A percentile compares a stretch with the other conserved stretches of the same genome.
Conservation (phyloP, 2,797 vertebrate genomes). For the Lycodopsis pacificus region DNA sequence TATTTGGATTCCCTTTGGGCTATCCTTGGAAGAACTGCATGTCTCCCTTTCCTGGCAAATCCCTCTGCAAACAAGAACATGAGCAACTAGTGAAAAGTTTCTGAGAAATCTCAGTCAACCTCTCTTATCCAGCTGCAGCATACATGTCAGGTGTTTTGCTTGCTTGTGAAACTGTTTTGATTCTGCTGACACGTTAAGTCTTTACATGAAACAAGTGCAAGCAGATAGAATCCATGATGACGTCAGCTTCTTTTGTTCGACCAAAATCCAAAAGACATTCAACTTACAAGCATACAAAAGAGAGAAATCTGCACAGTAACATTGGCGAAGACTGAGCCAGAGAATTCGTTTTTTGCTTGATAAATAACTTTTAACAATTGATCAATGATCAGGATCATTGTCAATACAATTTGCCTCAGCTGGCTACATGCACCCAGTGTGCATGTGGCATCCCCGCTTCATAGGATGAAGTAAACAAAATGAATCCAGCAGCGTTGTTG, state of each 20-base stretch:
- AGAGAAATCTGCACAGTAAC: neutral
- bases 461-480: slow-evolving; percentile 8
- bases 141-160: neutral
- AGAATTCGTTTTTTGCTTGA: neutral
- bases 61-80: slow-evolving; percentile 28
- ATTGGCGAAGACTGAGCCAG: neutral
- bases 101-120: neutral
- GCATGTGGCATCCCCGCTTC: neutral
- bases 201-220: neutral
- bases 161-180: neutral
- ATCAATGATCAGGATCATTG: neutral
- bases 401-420: neutral
- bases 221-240: neutral
- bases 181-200: neutral
- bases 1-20: slow-evolving; percentile 27
- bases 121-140: neutral
- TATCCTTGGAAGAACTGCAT: slow-evolving; percentile 31
- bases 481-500: slow-evolving; percentile 7
- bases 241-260: neutral
- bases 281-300: neutral
- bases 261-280: neutral
- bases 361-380: neutral
- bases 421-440: neutral
- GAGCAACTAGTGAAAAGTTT: slow-evolving; percentile 5
- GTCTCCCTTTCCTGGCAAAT: slow-evolving; percentile 13